A percentile compares a stretch with the other conserved stretches of the same genome.
Evolutionary conservation across 2,113 vertebrate genomes (phyloP).

Genomic region (Nycticorax nycticorax): DNA sequence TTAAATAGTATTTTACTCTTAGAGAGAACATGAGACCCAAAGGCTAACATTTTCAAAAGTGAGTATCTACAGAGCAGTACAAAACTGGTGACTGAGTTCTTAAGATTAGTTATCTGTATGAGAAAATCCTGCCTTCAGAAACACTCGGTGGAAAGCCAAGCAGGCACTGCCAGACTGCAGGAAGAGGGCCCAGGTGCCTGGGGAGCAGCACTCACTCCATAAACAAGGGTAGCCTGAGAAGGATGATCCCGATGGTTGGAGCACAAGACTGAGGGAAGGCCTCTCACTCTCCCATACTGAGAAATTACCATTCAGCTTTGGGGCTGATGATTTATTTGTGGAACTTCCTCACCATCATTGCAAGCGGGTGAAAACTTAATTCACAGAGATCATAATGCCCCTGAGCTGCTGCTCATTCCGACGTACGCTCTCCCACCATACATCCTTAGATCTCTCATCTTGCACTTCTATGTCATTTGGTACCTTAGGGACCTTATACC

Average conservation of each 20-base stretch:
- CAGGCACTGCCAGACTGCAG: background rate
- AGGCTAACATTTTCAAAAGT: background rate
- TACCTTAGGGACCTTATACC: background rate
- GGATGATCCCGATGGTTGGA: background rate
- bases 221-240: background rate
- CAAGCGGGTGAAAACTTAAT: background rate
- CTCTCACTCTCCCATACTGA: background rate
- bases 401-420: background rate
- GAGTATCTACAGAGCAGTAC: background rate
- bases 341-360: background rate
- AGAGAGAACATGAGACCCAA: background rate
- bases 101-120: background rate
- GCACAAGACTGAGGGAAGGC: background rate
- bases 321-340: background rate
- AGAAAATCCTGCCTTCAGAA: background rate
- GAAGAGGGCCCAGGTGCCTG: background rate
- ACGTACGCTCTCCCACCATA: background rate
- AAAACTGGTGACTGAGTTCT: background rate
- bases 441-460: background rate
- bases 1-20: background rate
- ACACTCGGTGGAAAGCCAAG: background rate
- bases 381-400: background rate
- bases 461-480: background rate
- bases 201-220: background rate
- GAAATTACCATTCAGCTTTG: background rate